Evolutionary conservation across 2,113 vertebrate genomes (phyloP), one percentile per base, ranked within the genome.

Genomic region (Trematomus loennbergii): DNA sequence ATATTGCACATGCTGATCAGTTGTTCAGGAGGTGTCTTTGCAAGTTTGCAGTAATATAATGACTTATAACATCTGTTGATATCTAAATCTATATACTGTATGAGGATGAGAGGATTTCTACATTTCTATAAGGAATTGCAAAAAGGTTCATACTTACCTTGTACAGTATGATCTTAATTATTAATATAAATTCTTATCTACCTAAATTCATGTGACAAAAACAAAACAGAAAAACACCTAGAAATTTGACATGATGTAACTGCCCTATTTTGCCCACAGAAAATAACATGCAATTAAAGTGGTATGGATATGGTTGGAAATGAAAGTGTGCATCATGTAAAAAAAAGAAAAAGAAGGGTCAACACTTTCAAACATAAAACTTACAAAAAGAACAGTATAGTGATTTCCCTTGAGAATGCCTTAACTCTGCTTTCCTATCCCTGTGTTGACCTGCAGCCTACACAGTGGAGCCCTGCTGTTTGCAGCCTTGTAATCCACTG

Each of bases 401-500:
- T 43, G 55, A 63, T 55, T 67, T 45, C 46, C 16, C 45, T 70
- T 72, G n/a, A 20, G 16, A 9, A 60, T 15, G 16, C 18, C 50
- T 33, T 57, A 18, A 33, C 67, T 33, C 25, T 36, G 40, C 33
- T 25, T 36, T 50, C 52, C 63, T 58, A 22, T 59, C 78, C 84
- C 61, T 12, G 45, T 3, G 79, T 58, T 90, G 79, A 90, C 87
- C 89, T 81, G 87, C 75, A 65, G 81, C 79, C 66, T 83, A 72
- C 59, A 29, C 40, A 69, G 50, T 12, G 75, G 68, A 40, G 72
- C 12, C 92, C 75, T 36, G 87, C 92, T 91, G 94, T 70, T 86
- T 15, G 63, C 72, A 80, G 79, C 88, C 92, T 89, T 89, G 76
- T 93, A 94, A 94, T 91, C 90, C 91, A 86, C 89, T 93, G 92